Conservation (phyloP, 2,888 invertebrate genomes). For the Eremobia ochroleuca region DNA sequence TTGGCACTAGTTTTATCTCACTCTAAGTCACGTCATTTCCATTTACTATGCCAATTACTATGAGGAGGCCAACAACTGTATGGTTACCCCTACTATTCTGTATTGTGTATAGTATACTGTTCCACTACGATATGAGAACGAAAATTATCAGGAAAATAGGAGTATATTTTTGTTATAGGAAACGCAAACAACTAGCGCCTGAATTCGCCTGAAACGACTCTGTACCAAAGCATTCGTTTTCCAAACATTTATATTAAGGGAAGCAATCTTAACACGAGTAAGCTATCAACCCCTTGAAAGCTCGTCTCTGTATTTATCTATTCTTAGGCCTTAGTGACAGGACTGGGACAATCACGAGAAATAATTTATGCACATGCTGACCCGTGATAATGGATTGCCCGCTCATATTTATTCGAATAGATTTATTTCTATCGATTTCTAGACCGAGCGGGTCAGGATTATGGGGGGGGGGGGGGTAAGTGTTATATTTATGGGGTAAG, state of each 20-base stretch:
- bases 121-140: not conserved
- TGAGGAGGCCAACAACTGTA: no score
- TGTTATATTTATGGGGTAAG: not conserved
- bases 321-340: constrained; percentile 48
- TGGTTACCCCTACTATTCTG: no score
- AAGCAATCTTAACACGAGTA: constrained; percentile 36
- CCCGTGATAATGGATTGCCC: constrained; percentile 39
- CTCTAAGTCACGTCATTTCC: no score
- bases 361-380: constrained; percentile 55
- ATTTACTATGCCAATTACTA: no score
- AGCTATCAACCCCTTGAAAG: constrained; percentile 36
- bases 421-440: constrained; percentile 16
- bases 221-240: constrained; percentile 3
- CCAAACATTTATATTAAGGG: constrained; percentile 7
- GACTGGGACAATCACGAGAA: constrained; percentile 21
- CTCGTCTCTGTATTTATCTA: constrained; percentile 57
- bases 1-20: no score
- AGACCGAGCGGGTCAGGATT: no score
- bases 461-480: not conserved
- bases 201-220: not conserved
- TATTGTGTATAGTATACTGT: no score
- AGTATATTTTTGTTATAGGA: not conserved
- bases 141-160: not conserved
- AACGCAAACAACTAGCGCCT: not conserved
- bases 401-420: constrained; percentile 9